These are phyloP conservation scores for Tenthredo distinguenda DNA, from an alignment of 2,888 invertebrate genomes.

Conservation along the genomic window DNA sequence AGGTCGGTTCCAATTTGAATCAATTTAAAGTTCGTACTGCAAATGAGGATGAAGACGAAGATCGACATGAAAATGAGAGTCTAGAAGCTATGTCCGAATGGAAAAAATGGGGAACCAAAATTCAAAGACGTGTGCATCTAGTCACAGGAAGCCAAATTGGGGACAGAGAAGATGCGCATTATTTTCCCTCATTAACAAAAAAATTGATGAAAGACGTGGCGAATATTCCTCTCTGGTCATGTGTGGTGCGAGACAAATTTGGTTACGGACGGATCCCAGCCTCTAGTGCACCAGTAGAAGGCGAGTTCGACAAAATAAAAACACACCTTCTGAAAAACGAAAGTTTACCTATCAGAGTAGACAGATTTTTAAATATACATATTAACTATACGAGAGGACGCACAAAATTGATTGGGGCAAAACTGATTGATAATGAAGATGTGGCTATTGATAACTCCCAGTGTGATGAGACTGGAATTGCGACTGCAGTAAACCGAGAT, in stretches of 20 bases:
- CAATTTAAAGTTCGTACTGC: neutral
- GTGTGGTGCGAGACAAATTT: slow-evolving; percentile 49
- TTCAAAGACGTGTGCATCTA: neutral
- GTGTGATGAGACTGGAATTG: neutral
- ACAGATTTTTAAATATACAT: slow-evolving; percentile 39
- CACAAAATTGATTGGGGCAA: slow-evolving; percentile 41
- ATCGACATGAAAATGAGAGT: neutral
- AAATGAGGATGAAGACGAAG: neutral
- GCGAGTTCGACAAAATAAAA: slow-evolving; percentile 43
- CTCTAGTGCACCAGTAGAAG: slow-evolving; percentile 51
- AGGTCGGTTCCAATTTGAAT: neutral
- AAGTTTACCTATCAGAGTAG: slow-evolving; percentile 21
- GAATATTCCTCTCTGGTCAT: slow-evolving; percentile 51
- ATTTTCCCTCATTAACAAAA: slow-evolving; percentile 18
- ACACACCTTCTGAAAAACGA: slow-evolving; percentile 35
- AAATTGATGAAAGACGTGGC: slow-evolving; percentile 33
- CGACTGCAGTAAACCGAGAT: neutral
- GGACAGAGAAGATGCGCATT: slow-evolving; percentile 48
- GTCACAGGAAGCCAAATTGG: slow-evolving; percentile 7
- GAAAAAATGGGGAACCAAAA: neutral
- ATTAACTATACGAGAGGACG: slow-evolving; percentile 48
- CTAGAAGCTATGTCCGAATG: neutral
- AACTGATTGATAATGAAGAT: neutral
- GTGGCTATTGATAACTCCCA: neutral
- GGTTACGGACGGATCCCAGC: slow-evolving; percentile 53